phyloP scores from a whole-genome alignment of 2,797 vertebrate species.

The Glyptemys insculpta region DNA sequence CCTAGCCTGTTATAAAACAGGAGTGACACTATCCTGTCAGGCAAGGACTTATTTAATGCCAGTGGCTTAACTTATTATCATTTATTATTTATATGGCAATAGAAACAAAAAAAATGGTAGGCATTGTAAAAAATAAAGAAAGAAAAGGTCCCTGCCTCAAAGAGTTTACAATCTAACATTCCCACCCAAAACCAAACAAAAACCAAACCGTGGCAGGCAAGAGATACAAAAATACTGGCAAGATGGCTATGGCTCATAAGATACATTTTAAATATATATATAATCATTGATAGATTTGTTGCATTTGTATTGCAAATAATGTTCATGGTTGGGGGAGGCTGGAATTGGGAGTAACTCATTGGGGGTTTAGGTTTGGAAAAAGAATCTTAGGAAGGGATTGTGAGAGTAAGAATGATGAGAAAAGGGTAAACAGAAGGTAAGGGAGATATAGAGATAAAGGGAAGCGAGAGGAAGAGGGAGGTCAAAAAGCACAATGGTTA shows the following conservation, averaged over 20 bases:
- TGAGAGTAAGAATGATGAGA: neutral
- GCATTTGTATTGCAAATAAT: too few species aligned
- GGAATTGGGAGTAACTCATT: neutral
- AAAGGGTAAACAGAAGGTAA: neutral
- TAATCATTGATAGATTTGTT: too few species aligned
- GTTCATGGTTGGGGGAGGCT: too few species aligned
- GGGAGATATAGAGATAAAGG: neutral
- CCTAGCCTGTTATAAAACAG: neutral
- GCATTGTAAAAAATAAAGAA: neutral
- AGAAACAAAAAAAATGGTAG: neutral
- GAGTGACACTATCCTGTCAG: neutral
- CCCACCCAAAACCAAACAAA: neutral
- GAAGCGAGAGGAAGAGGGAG: neutral
- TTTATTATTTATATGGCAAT: neutral
- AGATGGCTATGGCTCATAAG: neutral
- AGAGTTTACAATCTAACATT: neutral
- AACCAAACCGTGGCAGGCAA: neutral
- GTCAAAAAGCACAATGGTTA: neutral
- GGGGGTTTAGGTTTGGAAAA: neutral
- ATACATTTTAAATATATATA: neutral
- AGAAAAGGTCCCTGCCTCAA: neutral
- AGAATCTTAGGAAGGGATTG: neutral
- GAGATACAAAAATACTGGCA: neutral
- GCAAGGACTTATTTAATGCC: neutral
- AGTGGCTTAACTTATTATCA: neutral